Conservation (phyloP, 2,113 vertebrate genomes). For the Callipepla californica region DNA sequence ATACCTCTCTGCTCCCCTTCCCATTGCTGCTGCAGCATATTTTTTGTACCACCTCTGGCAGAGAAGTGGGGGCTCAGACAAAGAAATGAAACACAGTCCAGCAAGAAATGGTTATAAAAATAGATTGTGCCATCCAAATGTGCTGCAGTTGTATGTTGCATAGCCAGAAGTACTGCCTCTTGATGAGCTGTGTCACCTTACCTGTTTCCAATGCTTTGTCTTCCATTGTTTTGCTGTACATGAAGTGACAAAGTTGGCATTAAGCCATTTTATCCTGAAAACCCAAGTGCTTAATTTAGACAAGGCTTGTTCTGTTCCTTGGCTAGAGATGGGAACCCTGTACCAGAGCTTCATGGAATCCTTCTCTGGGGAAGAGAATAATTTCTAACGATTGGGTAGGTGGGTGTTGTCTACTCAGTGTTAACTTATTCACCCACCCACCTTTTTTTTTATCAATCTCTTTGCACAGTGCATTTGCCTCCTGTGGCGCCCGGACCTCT, state of each 20-base stretch:
- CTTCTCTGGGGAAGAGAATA: neutral
- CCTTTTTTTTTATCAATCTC: neutral
- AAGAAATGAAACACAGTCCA: neutral
- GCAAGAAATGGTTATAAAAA: neutral
- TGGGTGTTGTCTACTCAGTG: neutral
- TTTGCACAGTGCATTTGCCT: neutral
- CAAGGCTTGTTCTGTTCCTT: neutral
- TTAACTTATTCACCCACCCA: neutral
- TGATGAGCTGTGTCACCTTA: neutral
- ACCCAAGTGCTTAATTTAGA: neutral
- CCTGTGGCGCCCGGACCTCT: neutral
- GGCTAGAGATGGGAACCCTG: neutral
- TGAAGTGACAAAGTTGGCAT: neutral
- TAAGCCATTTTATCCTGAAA: neutral
- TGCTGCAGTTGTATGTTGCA: neutral
- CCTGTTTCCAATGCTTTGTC: neutral
- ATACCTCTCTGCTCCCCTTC: neutral
- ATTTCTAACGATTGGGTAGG: neutral
- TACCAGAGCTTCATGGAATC: neutral
- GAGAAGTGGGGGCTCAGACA: neutral
- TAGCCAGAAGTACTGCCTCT: neutral
- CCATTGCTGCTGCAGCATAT: neutral
- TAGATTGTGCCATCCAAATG: constrained; percentile 6
- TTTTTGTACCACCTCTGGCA: neutral
- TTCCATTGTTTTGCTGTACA: neutral